Conservation (phyloP, 1,140 invertebrate genomes). For the Drosophila burlai region DNA sequence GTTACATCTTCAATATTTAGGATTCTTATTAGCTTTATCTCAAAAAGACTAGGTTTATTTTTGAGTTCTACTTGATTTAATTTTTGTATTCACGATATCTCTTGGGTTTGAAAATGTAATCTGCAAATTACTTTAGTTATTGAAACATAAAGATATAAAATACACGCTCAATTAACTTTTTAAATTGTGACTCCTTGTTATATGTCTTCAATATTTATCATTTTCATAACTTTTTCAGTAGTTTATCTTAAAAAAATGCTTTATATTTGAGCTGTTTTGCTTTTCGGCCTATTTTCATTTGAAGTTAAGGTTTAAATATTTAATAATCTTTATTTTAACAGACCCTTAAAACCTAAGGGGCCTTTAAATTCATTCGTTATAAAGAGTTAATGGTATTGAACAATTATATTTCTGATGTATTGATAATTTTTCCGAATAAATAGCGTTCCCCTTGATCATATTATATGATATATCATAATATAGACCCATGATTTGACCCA, state of each 20-base stretch:
- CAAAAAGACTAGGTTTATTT: no score
- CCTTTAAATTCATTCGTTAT: no score
- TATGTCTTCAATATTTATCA: not conserved
- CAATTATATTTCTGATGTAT: not conserved
- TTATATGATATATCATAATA: no score
- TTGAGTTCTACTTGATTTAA: not conserved
- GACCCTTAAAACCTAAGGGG: not conserved
- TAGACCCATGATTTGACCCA: not conserved
- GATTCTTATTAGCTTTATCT: no score
- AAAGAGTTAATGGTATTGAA: not conserved
- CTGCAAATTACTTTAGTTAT: not conserved
- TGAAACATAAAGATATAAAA: not conserved
- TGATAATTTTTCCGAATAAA: not conserved
- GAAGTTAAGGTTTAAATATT: not conserved
- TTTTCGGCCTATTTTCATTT: no score
- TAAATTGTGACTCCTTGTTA: not conserved
- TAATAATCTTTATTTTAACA: not conserved
- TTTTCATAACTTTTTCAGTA: no score
- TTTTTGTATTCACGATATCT: not conserved
- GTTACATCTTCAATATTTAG: not conserved
- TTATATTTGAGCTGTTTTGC: not conserved
- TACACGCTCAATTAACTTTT: not conserved
- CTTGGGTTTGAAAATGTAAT: not conserved
- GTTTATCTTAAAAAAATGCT: not conserved
- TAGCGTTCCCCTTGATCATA: not conserved